A percentile compares a stretch with the other conserved stretches of the same genome.
Conservation (phyloP, 2,888 invertebrate genomes). For the Ditula angustiorana region DNA sequence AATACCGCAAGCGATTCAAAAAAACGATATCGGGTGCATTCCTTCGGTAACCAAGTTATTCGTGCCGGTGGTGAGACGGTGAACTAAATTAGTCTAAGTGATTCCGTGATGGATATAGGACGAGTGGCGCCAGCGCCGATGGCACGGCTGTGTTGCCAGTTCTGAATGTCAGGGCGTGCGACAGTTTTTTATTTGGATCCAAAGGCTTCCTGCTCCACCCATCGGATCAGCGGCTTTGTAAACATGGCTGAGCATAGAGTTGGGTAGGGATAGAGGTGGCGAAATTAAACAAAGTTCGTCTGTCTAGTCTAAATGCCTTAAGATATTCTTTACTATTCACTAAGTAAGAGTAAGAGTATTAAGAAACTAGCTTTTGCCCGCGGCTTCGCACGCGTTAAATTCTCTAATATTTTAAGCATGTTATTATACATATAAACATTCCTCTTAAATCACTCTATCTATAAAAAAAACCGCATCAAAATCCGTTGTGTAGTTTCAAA, state of each 20-base stretch:
- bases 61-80: not conserved
- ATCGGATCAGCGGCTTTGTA: constrained; percentile 51
- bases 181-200: constrained; percentile 50
- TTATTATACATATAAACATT: no score
- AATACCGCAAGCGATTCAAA: constrained; percentile 4
- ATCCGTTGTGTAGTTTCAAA: no score
- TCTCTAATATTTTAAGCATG: no score
- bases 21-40: constrained; percentile 23
- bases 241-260: constrained; percentile 46
- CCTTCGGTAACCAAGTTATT: constrained; percentile 10
- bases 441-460: no score
- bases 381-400: no score
- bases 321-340: no score
- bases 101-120: not conserved
- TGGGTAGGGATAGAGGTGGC: constrained; percentile 46
- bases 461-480: no score
- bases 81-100: constrained; percentile 6
- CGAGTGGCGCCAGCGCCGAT: constrained; percentile 27
- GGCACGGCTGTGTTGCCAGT: constrained; percentile 34
- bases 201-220: constrained; percentile 72
- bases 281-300: no score
- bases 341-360: no score
- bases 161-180: constrained; percentile 61
- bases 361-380: no score
- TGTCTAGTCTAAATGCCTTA: no score